These are phyloP conservation scores for Nephrotoma appendiculata DNA, from an alignment of 2,888 invertebrate genomes.

Conservation along the genomic window DNA sequence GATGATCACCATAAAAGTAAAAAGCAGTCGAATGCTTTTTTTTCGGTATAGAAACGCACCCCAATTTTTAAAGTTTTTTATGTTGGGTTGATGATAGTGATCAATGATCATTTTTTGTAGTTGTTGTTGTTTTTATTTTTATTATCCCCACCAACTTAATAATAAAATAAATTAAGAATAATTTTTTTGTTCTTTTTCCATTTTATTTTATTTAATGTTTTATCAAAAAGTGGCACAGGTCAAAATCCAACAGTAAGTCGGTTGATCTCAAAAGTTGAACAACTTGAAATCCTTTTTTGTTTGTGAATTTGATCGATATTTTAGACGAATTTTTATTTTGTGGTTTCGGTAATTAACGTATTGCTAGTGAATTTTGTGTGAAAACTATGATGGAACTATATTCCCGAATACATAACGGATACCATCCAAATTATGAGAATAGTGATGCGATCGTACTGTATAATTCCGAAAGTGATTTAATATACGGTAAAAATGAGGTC, in stretches of 20 bases:
- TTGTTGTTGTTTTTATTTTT: not conserved
- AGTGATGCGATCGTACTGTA: not conserved
- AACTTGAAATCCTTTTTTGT: conserved; percentile 1
- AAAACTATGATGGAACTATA: not conserved
- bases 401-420: not conserved
- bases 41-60: not conserved
- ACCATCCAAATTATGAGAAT: not conserved
- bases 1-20: conserved; percentile 1
- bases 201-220: not conserved
- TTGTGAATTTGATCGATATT: not conserved
- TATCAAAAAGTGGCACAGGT: not conserved
- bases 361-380: too few relatives aligned
- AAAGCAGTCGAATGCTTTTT: not conserved
- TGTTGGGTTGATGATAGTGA: not conserved
- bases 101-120: not conserved
- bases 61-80: not conserved
- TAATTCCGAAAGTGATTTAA: not conserved
- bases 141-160: not conserved
- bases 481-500: not conserved
- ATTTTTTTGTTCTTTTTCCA: not conserved
- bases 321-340: not conserved
- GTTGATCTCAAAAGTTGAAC: not conserved
- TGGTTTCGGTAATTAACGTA: too few relatives aligned
- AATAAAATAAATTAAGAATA: not conserved
- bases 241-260: not conserved